Evolutionary conservation across 1,140 invertebrate genomes (phyloP).

Genomic region (Trichomalopsis sarcophagae): DNA sequence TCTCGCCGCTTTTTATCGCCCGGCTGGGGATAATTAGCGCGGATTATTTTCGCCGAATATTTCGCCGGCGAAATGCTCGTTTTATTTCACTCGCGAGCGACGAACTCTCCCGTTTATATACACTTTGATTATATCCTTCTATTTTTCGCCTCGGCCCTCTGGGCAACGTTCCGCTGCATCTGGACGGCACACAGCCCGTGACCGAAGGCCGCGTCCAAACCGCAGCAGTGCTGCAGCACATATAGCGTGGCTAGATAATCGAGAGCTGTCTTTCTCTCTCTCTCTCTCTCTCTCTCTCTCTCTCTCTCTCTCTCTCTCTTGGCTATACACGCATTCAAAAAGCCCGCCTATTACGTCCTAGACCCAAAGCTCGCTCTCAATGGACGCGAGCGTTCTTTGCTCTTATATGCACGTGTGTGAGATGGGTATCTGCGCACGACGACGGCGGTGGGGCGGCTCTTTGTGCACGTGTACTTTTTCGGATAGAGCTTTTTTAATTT

Average conservation of each 20-base stretch:
- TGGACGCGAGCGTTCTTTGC: background rate
- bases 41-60: constrained; percentile 31
- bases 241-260: background rate
- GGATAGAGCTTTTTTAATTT: background rate
- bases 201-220: no score
- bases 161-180: background rate
- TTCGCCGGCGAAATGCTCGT: background rate
- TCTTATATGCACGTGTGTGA: background rate
- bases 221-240: no score
- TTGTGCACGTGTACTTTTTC: background rate
- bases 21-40: constrained; percentile 24
- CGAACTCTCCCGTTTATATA: no score
- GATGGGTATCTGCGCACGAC: constrained; percentile 3
- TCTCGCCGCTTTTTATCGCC: background rate
- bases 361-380: background rate
- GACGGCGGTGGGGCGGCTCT: background rate
- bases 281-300: no score
- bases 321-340: background rate
- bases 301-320: no score
- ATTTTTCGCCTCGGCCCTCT: background rate
- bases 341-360: background rate
- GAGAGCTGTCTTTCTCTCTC: background rate
- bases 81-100: background rate
- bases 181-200: background rate
- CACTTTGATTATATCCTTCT: background rate